Conservation (phyloP, 2,888 invertebrate species). For the Morinoia aosen region DNA sequence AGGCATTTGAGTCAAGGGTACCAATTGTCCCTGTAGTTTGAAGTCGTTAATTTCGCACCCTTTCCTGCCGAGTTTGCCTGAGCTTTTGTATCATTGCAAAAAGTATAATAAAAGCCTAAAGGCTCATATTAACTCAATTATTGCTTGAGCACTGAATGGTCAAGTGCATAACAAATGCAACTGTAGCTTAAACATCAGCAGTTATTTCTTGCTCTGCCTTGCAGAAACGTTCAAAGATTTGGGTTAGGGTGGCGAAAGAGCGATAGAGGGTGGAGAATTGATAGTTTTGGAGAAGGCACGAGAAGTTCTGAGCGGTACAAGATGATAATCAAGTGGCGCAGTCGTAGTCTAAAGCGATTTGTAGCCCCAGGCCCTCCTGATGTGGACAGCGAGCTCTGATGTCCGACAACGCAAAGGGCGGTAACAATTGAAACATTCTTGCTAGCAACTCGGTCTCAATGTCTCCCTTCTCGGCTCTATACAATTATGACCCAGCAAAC, state of each 20-base stretch:
- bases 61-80: constrained; percentile 56
- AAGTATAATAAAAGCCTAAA: constrained; percentile 38
- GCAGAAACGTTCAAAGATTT: not conserved
- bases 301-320: constrained; percentile 60
- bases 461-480: not conserved
- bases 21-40: constrained; percentile 64
- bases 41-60: constrained; percentile 60
- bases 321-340: constrained; percentile 65
- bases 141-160: constrained; percentile 41
- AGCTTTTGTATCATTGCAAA: constrained; percentile 43
- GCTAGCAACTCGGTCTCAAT: constrained; percentile 2
- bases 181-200: not conserved
- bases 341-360: constrained; percentile 65
- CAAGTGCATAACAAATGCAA: constrained; percentile 50
- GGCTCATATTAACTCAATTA: constrained; percentile 21
- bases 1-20: constrained; percentile 62
- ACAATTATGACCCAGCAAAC: not conserved
- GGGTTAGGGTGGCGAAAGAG: constrained; percentile 48
- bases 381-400: constrained; percentile 50
- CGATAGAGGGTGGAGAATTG: constrained; percentile 49
- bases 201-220: not conserved
- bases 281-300: constrained; percentile 46
- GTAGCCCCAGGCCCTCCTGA: constrained; percentile 56
- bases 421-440: constrained; percentile 40
- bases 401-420: constrained; percentile 39